A percentile compares a stretch with the other conserved stretches of the same genome.
phyloP scores from a whole-genome alignment of 2,888 invertebrate genomes.

The Tetragonisca angustula region DNA sequence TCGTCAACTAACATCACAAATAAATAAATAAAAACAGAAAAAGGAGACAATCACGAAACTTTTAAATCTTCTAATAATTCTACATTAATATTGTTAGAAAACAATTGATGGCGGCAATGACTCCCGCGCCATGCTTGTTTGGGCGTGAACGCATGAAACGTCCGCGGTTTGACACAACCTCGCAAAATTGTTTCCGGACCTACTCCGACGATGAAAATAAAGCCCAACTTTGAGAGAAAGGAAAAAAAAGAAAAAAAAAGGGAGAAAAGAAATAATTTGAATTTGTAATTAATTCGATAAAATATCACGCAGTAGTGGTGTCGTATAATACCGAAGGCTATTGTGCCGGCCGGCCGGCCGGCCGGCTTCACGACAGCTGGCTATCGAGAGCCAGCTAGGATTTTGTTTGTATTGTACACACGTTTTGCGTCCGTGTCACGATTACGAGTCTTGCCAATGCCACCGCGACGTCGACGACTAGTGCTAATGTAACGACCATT shows the following conservation, averaged over 20 bases:
- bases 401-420: constrained; percentile 54
- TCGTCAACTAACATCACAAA: background rate
- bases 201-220: background rate
- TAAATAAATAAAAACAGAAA: background rate
- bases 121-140: constrained; percentile 77
- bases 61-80: background rate
- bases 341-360: constrained; percentile 64
- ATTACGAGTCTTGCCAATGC: constrained; percentile 45
- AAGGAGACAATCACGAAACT: background rate
- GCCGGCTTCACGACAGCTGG: constrained; percentile 72
- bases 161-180: constrained; percentile 36
- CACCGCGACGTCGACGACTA: constrained; percentile 37
- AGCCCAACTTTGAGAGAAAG: background rate
- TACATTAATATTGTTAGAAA: constrained; percentile 19
- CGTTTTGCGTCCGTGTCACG: constrained; percentile 44
- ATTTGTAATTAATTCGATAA: background rate
- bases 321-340: constrained; percentile 30
- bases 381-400: constrained; percentile 41
- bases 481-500: background rate
- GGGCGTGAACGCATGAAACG: constrained; percentile 72
- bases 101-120: constrained; percentile 30
- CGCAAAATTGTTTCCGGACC: background rate
- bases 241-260: background rate
- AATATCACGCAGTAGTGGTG: constrained; percentile 17
- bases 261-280: background rate